These are phyloP conservation scores for Drosophila setifemur DNA, from an alignment of 1,140 invertebrate genomes.

Conservation along the genomic window DNA sequence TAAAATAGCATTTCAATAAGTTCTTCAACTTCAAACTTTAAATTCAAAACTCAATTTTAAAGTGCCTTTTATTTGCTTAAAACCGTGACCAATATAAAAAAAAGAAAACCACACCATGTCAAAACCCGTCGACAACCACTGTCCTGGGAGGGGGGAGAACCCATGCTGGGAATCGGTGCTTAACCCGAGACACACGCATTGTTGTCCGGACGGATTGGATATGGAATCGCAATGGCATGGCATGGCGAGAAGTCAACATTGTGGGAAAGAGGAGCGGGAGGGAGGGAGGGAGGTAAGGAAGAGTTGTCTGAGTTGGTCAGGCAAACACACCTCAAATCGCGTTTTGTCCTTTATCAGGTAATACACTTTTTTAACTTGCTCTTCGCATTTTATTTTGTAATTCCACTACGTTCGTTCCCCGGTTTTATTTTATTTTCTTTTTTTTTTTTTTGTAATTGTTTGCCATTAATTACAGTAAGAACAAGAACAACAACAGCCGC, in stretches of 20 bases:
- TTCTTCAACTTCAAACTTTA: too few species aligned
- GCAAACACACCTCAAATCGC: conserved; percentile 77
- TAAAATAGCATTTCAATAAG: too few species aligned
- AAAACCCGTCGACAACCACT: neutral
- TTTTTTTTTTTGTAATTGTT: conserved; percentile 69
- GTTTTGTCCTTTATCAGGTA: conserved; percentile 79
- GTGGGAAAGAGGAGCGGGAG: neutral
- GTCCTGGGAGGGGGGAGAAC: neutral
- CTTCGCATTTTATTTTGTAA: conserved; percentile 76
- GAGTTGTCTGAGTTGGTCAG: too few species aligned
- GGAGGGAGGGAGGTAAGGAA: too few species aligned
- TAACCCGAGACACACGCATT: conserved; percentile 42
- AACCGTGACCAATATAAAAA: too few species aligned
- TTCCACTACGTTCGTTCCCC: conserved; percentile 41
- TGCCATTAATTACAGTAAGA: conserved; percentile 77
- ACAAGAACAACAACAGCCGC: conserved; percentile 30
- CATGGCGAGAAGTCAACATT: neutral
- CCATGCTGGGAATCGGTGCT: conserved; percentile 27
- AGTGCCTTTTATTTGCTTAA: too few species aligned
- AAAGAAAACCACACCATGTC: too few species aligned
- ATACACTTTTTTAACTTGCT: conserved; percentile 79
- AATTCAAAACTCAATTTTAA: too few species aligned
- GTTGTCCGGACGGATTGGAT: conserved; percentile 15
- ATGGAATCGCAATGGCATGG: neutral
- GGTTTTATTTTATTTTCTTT: conserved; percentile 13